A percentile compares a stretch with the other conserved stretches of the same genome.
These are phyloP conservation scores for Rhagophthalmus giganteus DNA, from an alignment of 2,888 invertebrate species.

Conservation along the genomic window DNA sequence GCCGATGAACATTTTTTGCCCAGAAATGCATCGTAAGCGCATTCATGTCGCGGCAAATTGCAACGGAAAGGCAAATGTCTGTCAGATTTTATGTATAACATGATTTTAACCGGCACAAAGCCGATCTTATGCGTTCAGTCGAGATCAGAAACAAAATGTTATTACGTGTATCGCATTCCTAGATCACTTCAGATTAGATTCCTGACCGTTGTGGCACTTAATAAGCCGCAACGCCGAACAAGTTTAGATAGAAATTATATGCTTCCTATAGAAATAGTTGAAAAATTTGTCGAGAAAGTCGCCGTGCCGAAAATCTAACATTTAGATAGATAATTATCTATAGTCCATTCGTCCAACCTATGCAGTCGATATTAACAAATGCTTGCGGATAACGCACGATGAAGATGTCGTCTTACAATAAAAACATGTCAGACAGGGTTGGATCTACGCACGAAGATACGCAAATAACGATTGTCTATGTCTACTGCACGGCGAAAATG, in stretches of 20 bases:
- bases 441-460: too few species aligned
- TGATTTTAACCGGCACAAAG: slow-evolving; percentile 23
- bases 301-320: too few species aligned
- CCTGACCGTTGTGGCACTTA: slow-evolving; percentile 16
- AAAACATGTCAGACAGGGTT: too few species aligned
- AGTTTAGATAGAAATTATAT: slow-evolving; percentile 12
- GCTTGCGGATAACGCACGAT: too few species aligned
- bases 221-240: slow-evolving; percentile 7
- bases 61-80: slow-evolving; percentile 23
- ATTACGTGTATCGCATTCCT: slow-evolving; percentile 29
- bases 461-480: too few species aligned
- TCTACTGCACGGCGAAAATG: too few species aligned
- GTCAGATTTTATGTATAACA: slow-evolving; percentile 27
- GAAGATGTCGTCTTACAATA: too few species aligned
- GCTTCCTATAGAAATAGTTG: slow-evolving; percentile 2
- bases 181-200: slow-evolving; percentile 25
- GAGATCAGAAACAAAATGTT: slow-evolving; percentile 23
- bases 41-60: slow-evolving; percentile 22
- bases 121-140: slow-evolving; percentile 18
- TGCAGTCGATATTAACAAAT: too few species aligned
- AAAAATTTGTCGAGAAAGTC: too few species aligned
- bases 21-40: slow-evolving; percentile 15
- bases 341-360: too few species aligned
- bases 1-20: slow-evolving; percentile 6
- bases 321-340: too few species aligned